phyloP scores from a whole-genome alignment of 2,113 vertebrate genomes.

The Ciconia boyciana region DNA sequence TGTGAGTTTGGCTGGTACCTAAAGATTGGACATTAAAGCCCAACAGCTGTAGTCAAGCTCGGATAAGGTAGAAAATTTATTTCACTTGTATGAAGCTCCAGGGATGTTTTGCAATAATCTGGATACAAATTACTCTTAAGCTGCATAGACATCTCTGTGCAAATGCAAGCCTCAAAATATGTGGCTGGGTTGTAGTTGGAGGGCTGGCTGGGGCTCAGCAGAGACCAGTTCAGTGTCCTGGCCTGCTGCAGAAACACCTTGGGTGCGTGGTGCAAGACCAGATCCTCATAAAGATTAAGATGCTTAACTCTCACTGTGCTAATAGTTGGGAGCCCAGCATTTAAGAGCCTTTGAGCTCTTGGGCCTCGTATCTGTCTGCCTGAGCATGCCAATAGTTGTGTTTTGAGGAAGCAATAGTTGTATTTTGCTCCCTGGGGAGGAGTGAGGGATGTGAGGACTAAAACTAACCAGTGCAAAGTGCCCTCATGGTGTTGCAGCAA shows the following conservation, averaged over 20 bases:
- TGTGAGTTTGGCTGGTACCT: neutral
- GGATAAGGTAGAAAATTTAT: neutral
- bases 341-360: neutral
- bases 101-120: conserved; percentile 2
- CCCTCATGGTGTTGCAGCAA: rapidly evolving
- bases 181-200: neutral
- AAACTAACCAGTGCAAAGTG: neutral
- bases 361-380: neutral
- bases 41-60: neutral
- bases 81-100: neutral
- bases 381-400: neutral
- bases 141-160: neutral
- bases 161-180: neutral
- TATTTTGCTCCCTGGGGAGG: neutral
- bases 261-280: neutral
- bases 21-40: neutral
- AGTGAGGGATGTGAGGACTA: neutral
- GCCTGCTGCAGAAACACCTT: neutral
- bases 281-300: conserved; percentile 13
- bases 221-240: neutral
- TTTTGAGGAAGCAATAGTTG: neutral
- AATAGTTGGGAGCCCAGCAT: neutral
- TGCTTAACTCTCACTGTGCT: neutral
- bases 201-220: neutral
- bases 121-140: conserved; percentile 20